Percentiles rank a stretch among this genome's conserved stretches.
Conservation (phyloP, 2,797 vertebrate genomes). For the Karalla daura region DNA sequence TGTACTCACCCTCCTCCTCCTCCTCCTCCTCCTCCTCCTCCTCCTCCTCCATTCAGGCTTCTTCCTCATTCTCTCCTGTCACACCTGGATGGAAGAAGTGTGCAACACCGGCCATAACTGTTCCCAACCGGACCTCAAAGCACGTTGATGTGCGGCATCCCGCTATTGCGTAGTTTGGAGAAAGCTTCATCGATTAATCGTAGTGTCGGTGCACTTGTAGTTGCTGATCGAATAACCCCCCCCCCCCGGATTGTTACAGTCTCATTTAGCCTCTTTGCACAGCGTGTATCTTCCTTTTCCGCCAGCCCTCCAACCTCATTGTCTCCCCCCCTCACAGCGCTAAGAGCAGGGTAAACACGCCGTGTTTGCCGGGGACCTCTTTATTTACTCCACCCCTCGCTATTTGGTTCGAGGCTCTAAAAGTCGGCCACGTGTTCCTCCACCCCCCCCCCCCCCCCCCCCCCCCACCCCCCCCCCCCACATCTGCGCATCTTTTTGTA, state of each 20-base stretch:
- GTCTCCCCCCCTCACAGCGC: background rate
- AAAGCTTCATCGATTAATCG: no score
- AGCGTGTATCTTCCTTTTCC: background rate
- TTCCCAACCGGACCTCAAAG: no score
- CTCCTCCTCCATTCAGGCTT: background rate
- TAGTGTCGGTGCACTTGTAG: no score
- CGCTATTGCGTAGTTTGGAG: no score
- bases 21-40: constrained; percentile 8
- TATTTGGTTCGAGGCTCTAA: constrained; percentile 37
- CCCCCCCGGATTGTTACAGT: no score
- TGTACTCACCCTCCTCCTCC: background rate
- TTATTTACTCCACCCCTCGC: constrained; percentile 42
- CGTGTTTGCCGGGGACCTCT: constrained; percentile 43
- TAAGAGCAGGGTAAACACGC: constrained; percentile 44
- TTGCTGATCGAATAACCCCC: no score
- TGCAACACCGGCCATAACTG: no score
- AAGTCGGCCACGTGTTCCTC: constrained; percentile 11
- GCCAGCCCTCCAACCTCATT: constrained; percentile 9
- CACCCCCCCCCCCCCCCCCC: background rate
- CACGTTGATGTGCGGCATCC: no score
- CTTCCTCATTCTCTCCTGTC: background rate
- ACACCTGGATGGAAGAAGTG: background rate
- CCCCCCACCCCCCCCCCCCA: background rate
- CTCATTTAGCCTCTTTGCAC: constrained; percentile 11
- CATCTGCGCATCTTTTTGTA: background rate